Evolutionary conservation across 2,888 invertebrate genomes (phyloP).

Genomic region (Diploptera punctata): DNA sequence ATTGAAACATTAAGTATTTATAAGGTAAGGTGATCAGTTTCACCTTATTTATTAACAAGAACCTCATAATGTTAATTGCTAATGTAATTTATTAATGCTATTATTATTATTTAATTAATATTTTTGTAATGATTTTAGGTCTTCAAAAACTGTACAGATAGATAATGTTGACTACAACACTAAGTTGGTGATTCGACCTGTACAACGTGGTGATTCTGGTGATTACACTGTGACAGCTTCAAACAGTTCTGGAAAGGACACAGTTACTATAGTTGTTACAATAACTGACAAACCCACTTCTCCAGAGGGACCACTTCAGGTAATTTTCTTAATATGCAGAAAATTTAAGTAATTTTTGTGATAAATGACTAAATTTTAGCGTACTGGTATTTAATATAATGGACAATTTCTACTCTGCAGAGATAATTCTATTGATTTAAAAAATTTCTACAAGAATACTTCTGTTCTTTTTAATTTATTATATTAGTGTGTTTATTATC

Average conservation of each 20-base stretch:
- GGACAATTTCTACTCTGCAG: no score
- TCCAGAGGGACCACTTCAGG: conserved; percentile 90
- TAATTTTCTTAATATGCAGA: conserved; percentile 50
- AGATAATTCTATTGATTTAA: no score
- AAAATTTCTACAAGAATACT: no score
- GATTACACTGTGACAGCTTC: conserved; percentile 86
- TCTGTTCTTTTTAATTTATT: no score
- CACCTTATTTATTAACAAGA: no score
- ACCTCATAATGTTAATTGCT: no score
- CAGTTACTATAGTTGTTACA: conserved; percentile 79
- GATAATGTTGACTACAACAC: conserved; percentile 89
- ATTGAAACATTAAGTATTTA: no score
- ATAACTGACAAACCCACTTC: conserved; percentile 87
- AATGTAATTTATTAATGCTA: neutral
- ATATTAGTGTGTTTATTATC: no score
- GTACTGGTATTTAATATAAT: no score
- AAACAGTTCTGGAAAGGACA: conserved; percentile 87
- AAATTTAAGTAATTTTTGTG: no score
- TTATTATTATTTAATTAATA: neutral
- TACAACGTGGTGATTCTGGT: conserved; percentile 81
- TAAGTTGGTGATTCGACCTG: conserved; percentile 83
- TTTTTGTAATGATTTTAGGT: conserved; percentile 44
- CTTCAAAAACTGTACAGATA: conserved; percentile 74
- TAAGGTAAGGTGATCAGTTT: no score
- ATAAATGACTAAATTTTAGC: no score